A percentile compares a stretch with the other conserved stretches of the same genome.
These are phyloP conservation scores for Halcyon smyrnensis DNA, from an alignment of 2,797 vertebrate genomes.

Conservation along the genomic window DNA sequence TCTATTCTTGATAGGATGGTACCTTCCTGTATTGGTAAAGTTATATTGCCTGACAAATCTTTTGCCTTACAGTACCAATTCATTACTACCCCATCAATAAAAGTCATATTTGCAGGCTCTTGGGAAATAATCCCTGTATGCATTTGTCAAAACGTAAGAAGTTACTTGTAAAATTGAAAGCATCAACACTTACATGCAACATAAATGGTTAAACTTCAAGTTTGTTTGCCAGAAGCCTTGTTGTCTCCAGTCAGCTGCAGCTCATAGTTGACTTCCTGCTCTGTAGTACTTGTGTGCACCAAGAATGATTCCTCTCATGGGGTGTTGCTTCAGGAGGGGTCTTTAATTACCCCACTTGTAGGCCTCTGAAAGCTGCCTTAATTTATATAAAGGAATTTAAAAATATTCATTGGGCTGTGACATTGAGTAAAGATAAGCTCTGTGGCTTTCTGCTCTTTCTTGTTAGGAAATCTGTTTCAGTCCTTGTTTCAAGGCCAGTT, in stretches of 20 bases:
- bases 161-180: background rate
- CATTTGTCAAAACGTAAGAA: background rate
- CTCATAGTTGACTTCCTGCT: background rate
- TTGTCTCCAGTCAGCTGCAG: background rate
- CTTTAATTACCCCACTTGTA: background rate
- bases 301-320: background rate
- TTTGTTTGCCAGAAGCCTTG: background rate
- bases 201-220: background rate
- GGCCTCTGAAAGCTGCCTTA: background rate
- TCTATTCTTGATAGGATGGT: background rate
- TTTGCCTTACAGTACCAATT: background rate
- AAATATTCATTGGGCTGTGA: background rate
- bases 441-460: background rate
- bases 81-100: background rate
- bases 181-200: rapidly evolving
- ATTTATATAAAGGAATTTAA: background rate
- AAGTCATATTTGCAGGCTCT: background rate
- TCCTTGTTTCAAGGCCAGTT: background rate
- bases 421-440: background rate
- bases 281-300: background rate
- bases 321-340: background rate
- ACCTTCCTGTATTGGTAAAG: background rate
- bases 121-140: background rate
- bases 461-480: background rate
- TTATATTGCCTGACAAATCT: background rate